Percentiles rank a stretch among this genome's conserved stretches.
Evolutionary conservation across 2,113 vertebrate genomes (phyloP).

Genomic region (Furnarius figulus): DNA sequence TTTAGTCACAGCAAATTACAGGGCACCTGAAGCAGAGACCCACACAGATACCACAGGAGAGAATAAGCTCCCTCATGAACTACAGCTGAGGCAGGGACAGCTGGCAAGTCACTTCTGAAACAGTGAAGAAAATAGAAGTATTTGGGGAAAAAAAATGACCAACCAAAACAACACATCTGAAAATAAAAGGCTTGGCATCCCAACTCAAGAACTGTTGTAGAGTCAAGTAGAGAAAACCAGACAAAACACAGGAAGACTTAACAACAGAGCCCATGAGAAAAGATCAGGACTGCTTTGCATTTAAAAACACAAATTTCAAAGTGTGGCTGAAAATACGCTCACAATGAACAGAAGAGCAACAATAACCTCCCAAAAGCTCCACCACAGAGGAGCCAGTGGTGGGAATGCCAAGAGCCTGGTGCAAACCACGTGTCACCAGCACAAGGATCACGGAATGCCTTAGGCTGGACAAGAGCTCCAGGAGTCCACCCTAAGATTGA

Average conservation of each 20-base stretch:
- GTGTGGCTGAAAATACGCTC: background rate
- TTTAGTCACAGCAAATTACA: background rate
- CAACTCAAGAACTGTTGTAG: background rate
- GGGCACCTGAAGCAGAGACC: background rate
- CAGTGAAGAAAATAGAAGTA: background rate
- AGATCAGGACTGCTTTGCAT: too few species aligned
- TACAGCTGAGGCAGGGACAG: background rate
- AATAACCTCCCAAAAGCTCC: background rate
- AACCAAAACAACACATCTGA: background rate
- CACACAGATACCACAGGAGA: too few species aligned
- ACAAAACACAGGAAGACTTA: fast-evolving
- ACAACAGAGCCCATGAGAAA: background rate
- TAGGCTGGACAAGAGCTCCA: background rate
- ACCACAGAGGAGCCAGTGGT: background rate
- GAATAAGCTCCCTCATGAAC: background rate
- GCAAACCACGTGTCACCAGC: background rate
- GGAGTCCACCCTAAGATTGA: background rate
- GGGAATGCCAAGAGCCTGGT: background rate
- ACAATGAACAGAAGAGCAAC: background rate
- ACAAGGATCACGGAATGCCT: background rate
- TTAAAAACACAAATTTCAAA: background rate
- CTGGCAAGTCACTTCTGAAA: background rate
- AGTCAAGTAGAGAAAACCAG: background rate
- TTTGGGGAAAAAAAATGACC: fast-evolving
- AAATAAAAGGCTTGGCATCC: background rate